Conservation (phyloP, 92 coral and sea anemone species). For the Scolanthus callimorphus region DNA sequence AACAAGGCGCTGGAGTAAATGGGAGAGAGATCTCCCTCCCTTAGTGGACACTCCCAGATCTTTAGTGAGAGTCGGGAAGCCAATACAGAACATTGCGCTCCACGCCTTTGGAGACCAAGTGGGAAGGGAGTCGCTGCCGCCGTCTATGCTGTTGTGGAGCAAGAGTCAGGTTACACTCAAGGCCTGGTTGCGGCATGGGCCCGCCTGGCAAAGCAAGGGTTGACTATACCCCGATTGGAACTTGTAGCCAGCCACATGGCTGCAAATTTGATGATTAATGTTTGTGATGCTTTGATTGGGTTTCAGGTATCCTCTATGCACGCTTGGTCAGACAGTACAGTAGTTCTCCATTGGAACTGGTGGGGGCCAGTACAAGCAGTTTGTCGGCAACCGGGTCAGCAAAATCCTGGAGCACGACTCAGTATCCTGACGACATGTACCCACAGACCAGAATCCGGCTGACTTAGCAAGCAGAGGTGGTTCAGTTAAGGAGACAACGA, state of each 20-base stretch:
- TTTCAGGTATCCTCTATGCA: background rate
- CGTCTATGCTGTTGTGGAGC: constrained; percentile 23
- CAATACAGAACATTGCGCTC: constrained; percentile 1
- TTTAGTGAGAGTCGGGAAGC: background rate
- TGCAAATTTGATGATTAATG: constrained; percentile 1
- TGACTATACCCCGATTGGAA: constrained; percentile 1
- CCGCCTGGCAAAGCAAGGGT: constrained; percentile 11
- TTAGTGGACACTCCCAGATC: constrained; percentile 1
- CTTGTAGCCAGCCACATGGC: constrained; percentile 10
- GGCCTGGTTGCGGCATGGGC: background rate
- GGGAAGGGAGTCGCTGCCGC: constrained; percentile 17
- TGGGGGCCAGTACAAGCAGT: constrained; percentile 3
- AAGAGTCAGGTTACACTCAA: constrained; percentile 7
- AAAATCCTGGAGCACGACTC: background rate
- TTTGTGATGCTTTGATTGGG: background rate
- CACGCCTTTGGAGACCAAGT: constrained; percentile 25
- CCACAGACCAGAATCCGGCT: constrained; percentile 8
- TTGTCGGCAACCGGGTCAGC: background rate
- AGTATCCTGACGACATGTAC: constrained; percentile 11
- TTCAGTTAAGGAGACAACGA: background rate
- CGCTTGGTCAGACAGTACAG: background rate
- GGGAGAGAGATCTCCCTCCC: constrained; percentile 2
- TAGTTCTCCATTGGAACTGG: background rate
- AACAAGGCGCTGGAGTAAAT: background rate
- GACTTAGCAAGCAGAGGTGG: constrained; percentile 3